These are phyloP conservation scores for Oxycera nigricornis DNA, from an alignment of 2,888 invertebrate genomes.

Conservation along the genomic window DNA sequence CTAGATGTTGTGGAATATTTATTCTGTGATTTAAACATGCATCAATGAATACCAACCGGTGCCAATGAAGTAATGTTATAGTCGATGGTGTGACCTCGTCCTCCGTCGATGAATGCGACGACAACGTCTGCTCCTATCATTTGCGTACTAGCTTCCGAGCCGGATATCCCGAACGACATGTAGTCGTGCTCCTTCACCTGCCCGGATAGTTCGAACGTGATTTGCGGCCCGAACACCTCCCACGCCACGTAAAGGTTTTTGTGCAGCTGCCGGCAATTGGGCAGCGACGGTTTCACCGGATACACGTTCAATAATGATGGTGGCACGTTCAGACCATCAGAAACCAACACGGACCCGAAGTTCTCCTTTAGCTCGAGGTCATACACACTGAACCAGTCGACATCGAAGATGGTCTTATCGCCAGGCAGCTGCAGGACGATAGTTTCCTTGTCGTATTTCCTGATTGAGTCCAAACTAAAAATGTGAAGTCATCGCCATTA, in stretches of 20 bases:
- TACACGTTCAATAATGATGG: slow-evolving; percentile 76
- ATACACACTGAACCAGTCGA: slow-evolving; percentile 85
- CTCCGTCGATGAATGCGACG: slow-evolving; percentile 75
- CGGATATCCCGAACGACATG: slow-evolving; percentile 89
- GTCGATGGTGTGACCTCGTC: slow-evolving; percentile 78
- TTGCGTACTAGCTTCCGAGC: slow-evolving; percentile 71
- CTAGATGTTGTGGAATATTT: no score
- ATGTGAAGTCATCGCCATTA: no score
- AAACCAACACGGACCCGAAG: slow-evolving; percentile 77
- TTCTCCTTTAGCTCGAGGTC: slow-evolving; percentile 73
- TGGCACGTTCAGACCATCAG: slow-evolving; percentile 84
- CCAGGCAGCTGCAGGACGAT: slow-evolving; percentile 81
- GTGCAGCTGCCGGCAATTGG: slow-evolving; percentile 86
- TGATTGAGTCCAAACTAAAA: slow-evolving; percentile 78
- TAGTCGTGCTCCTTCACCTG: slow-evolving; percentile 77
- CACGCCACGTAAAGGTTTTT: slow-evolving; percentile 83
- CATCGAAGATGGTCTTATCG: slow-evolving; percentile 78
- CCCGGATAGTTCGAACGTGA: slow-evolving; percentile 84
- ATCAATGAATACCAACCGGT: slow-evolving; percentile 71
- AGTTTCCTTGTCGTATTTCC: slow-evolving; percentile 75
- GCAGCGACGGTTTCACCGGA: slow-evolving; percentile 71
- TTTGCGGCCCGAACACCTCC: slow-evolving; percentile 89
- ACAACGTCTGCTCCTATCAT: slow-evolving; percentile 89
- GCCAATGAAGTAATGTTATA: slow-evolving; percentile 85
- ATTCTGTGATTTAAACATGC: no score